Base-by-base conservation (phyloP, 1,140 invertebrate genomes). In the Neelides sp. region DNA sequence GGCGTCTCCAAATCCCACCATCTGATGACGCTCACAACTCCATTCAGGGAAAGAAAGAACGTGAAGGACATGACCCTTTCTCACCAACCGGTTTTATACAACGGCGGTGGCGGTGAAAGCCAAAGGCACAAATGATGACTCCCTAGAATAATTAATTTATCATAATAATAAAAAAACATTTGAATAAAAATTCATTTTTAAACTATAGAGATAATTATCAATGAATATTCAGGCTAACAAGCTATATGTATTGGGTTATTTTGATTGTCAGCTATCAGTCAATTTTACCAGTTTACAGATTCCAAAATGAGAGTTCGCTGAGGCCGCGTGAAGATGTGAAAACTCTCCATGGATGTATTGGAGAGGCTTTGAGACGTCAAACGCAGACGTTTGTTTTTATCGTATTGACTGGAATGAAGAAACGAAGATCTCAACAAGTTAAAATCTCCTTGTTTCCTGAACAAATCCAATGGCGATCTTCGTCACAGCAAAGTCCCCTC, bases 281-380 rank as follows among this genome's bases (percentile, higher is more conserved):
- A 12, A 15, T 7, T n/a, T 12, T 42, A 59, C 58, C 58, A 15
- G 84, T 88, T 67, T 92, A 88, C 30, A 91, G 74, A 65, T 92
- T 85, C 87, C 88, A 93, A 67, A 92, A 77, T 0, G 83, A 84
- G 24, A 92, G 83, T 69, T 94, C 88, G 66, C 90, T 91, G 65
- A 91, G 89, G 1, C 81, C 83, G 64, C 86, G 80, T 7, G 83
- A 79, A n/a, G 85, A 78, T 4, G 83, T 86, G 48, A 88, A 77
- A 13, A 89, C 74, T 75, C 83, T 86, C 0, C 85, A 87, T 54
- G 78, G 75, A 64, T 88, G 79, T 0, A 76, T 79, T 2, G 85
- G 86, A 69, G 91, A 86, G 24, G 78, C 76, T 22, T 82, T 74
- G 1, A 91, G 70, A 60, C 80, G 78, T 17, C 83, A 68, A 2